A percentile compares a stretch with the other conserved stretches of the same genome.
These are phyloP conservation scores for Micropterix aruncella DNA, from an alignment of 2,888 invertebrate genomes.

Conservation along the genomic window DNA sequence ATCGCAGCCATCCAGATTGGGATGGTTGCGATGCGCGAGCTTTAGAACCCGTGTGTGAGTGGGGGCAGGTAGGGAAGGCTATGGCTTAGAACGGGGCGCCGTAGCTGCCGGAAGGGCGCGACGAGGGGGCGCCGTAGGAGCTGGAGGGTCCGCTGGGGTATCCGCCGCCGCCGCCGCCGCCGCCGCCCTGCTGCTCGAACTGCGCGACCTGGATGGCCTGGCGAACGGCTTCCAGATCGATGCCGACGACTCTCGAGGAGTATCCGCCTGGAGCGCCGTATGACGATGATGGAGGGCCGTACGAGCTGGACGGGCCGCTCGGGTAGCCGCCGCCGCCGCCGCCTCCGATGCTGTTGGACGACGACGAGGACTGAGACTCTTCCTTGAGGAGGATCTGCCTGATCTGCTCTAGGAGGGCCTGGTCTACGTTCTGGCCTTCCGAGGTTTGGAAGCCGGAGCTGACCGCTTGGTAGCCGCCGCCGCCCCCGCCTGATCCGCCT, in stretches of 20 bases:
- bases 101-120: constrained; percentile 53
- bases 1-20: constrained; percentile 14
- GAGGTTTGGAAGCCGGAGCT: constrained; percentile 67
- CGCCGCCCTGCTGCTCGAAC: constrained; percentile 53
- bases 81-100: constrained; percentile 44
- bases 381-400: constrained; percentile 74
- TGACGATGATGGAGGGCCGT: constrained; percentile 50
- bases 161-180: constrained; percentile 23
- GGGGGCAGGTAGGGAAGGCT: constrained; percentile 4
- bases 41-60: constrained; percentile 2
- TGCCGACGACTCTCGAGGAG: constrained; percentile 56
- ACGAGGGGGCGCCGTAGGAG: constrained; percentile 43
- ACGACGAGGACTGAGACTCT: constrained; percentile 49
- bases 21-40: constrained; percentile 20
- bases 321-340: constrained; percentile 25
- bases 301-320: constrained; percentile 44
- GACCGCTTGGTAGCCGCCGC: constrained; percentile 61
- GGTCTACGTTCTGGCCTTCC: constrained; percentile 73
- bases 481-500: constrained; percentile 34
- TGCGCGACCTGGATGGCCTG: constrained; percentile 82
- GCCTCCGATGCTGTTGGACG: constrained; percentile 29
- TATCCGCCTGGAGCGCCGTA: constrained; percentile 48
- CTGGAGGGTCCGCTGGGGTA: constrained; percentile 38
- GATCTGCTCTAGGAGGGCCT: constrained; percentile 67
- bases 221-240: constrained; percentile 73